Conservation (phyloP, 1,140 invertebrate genomes). For the Frieseomelitta varia region DNA sequence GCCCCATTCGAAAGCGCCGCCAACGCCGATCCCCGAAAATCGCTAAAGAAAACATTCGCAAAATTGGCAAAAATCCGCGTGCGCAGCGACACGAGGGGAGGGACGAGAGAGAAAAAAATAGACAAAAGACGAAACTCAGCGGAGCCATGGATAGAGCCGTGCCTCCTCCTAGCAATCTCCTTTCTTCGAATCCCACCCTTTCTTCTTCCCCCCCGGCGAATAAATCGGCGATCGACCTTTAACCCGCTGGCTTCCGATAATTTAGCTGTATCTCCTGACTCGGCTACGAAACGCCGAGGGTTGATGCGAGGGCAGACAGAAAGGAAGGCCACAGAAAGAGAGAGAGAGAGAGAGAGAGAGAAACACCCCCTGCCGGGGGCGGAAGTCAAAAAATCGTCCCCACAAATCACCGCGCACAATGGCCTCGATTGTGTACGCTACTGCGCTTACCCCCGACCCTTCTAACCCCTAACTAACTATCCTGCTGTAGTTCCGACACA, state of each 20-base stretch:
- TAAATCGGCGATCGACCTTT: conserved; percentile 78
- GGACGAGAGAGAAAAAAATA: neutral
- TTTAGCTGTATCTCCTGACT: conserved; percentile 73
- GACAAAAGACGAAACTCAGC: neutral
- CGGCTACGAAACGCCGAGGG: conserved; percentile 26
- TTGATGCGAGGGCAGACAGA: conserved; percentile 4
- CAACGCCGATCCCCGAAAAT: neutral
- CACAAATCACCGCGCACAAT: conserved; percentile 81
- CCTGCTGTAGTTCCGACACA: conserved; percentile 67
- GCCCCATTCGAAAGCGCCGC: no score
- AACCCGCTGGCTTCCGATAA: conserved; percentile 71
- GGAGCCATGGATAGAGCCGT: neutral
- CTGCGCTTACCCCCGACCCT: conserved; percentile 43
- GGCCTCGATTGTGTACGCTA: conserved; percentile 78
- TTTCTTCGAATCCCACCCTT: neutral
- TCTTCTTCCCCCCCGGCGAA: conserved; percentile 52
- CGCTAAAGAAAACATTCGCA: neutral
- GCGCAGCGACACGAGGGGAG: neutral
- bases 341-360: neutral
- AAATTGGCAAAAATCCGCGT: neutral
- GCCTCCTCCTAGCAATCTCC: conserved; percentile 24
- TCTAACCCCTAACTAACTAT: conserved; percentile 78
- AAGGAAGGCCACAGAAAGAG: neutral
- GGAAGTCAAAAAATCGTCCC: conserved; percentile 81
- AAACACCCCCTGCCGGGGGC: conserved; percentile 53